Conservation (phyloP, 2,888 invertebrate species). For the Drosophila monieri region DNA sequence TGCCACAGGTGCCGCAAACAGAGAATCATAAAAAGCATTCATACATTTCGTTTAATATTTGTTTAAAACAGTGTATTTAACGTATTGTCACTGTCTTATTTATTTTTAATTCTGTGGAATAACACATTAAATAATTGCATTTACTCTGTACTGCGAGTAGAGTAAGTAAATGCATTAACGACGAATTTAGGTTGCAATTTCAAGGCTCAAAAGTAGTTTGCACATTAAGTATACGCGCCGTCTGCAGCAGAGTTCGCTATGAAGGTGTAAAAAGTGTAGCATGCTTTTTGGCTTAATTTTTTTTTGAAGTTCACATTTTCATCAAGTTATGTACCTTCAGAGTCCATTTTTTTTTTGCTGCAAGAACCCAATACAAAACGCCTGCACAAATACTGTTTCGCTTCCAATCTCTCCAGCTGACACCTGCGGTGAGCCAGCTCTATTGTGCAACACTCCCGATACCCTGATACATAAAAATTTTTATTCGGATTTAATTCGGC, state of each 20-base stretch:
- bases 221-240: constrained; percentile 11
- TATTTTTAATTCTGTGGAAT: neutral
- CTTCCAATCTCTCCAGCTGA: constrained; percentile 59
- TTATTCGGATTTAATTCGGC: constrained; percentile 49
- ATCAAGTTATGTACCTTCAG: neutral
- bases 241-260: neutral
- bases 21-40: constrained; percentile 26
- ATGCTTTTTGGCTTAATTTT: constrained; percentile 49
- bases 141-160: neutral
- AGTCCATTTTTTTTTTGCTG: constrained; percentile 13
- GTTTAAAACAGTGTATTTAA: constrained; percentile 2
- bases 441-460: constrained; percentile 13
- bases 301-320: neutral
- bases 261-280: constrained; percentile 16
- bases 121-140: neutral
- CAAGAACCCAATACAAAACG: constrained; percentile 48
- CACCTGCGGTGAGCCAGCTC: constrained; percentile 61
- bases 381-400: constrained; percentile 35
- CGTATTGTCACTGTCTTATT: neutral
- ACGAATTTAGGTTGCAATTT: constrained; percentile 3
- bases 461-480: constrained; percentile 21
- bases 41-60: constrained; percentile 10
- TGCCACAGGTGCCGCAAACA: neutral
- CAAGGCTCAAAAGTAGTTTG: neutral
- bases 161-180: constrained; percentile 2